These are phyloP conservation scores for Lithophane semibrunnea DNA, from an alignment of 2,888 invertebrate genomes.

Conservation along the genomic window DNA sequence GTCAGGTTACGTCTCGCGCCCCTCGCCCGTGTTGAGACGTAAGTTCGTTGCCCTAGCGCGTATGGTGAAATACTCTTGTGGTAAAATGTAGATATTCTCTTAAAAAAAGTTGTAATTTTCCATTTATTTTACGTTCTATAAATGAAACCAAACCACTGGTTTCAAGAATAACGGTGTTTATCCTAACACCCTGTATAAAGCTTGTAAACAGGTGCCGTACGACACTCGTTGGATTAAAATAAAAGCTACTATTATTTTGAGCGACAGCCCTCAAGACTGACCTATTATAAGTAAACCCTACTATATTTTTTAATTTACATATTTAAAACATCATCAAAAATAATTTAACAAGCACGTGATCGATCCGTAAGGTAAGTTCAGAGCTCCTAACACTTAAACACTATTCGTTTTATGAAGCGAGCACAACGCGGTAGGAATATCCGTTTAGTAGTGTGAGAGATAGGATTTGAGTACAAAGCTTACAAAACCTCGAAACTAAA, in stretches of 20 bases:
- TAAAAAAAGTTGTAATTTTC: no score
- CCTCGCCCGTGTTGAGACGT: no score
- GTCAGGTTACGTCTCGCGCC: no score
- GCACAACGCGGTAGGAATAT: conserved; percentile 85
- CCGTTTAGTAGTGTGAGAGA: conserved; percentile 56
- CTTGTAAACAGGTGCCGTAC: neutral
- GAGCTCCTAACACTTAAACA: conserved; percentile 66
- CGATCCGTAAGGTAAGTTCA: conserved; percentile 7
- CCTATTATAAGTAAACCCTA: neutral
- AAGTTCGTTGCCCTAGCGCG: no score
- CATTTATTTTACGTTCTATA: no score
- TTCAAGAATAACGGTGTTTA: no score
- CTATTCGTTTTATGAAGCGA: conserved; percentile 72
- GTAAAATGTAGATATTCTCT: no score
- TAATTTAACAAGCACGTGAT: neutral
- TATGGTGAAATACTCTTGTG: no score
- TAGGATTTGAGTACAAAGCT: conserved; percentile 37
- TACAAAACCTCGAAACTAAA: neutral
- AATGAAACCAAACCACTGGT: no score
- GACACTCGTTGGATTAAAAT: neutral
- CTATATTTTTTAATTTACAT: neutral
- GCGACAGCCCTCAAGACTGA: neutral
- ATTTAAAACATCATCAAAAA: neutral
- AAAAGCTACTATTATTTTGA: neutral
- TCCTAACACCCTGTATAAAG: no score